These are phyloP conservation scores for Lasioglossum calceatum DNA, from an alignment of 2,888 invertebrate genomes.

Conservation along the genomic window DNA sequence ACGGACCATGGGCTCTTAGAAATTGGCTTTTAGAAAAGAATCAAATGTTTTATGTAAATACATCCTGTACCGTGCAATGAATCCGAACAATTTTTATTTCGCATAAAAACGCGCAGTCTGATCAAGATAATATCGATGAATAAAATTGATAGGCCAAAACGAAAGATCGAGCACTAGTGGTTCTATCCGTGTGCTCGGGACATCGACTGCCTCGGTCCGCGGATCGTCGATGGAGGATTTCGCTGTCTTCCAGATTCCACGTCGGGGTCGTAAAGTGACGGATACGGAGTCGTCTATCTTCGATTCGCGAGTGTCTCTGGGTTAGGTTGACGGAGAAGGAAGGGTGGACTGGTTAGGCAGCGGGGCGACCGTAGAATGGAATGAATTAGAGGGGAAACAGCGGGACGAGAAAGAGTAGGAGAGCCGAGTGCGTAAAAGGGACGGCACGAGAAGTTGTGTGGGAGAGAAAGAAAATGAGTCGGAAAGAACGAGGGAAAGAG, in stretches of 20 bases:
- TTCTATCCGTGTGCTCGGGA: no score
- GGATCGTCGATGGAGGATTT: background rate
- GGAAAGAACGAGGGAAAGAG: background rate
- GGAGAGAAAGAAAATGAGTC: background rate
- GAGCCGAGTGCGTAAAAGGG: slow-evolving; percentile 28
- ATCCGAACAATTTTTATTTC: no score
- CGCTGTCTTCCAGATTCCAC: background rate
- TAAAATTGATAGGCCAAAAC: no score
- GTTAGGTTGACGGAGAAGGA: slow-evolving; percentile 30
- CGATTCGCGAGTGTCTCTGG: slow-evolving; percentile 17
- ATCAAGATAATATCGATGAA: no score
- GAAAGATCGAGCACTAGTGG: no score
- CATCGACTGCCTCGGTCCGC: background rate
- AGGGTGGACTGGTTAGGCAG: slow-evolving; percentile 29
- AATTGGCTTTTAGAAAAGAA: no score
- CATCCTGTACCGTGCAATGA: no score
- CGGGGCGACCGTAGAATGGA: background rate
- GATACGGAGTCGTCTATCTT: background rate
- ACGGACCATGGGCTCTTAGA: no score
- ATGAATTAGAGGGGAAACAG: slow-evolving; percentile 46
- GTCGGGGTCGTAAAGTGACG: background rate
- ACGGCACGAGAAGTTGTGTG: background rate
- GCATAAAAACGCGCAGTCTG: no score
- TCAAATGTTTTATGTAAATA: no score
- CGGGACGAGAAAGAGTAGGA: slow-evolving; percentile 4